Conservation (phyloP, 2,797 vertebrate genomes). For the Bucorvus abyssinicus region DNA sequence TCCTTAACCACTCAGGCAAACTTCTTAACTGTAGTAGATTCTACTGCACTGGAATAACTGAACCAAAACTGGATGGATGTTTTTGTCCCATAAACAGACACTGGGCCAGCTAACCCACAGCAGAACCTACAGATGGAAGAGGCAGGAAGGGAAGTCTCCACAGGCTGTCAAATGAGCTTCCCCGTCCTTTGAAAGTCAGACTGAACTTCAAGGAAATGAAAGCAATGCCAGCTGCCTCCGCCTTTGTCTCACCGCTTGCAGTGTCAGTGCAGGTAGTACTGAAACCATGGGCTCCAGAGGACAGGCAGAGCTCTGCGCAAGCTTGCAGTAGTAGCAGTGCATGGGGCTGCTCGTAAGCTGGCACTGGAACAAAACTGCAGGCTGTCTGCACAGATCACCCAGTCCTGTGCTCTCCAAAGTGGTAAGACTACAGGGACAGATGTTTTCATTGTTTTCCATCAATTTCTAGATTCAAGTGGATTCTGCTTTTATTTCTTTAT, state of each 20-base stretch:
- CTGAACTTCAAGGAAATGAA: background rate
- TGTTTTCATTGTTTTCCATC: background rate
- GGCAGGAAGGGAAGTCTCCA: background rate
- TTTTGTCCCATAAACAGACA: background rate
- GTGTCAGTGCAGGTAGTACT: fast-evolving
- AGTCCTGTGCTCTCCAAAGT: background rate
- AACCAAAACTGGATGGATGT: background rate
- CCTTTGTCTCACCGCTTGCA: background rate
- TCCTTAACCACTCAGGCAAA: background rate
- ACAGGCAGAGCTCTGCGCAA: background rate
- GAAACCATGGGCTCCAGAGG: background rate
- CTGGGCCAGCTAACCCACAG: background rate
- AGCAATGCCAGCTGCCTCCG: background rate
- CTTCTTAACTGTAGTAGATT: background rate
- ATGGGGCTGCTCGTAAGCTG: background rate
- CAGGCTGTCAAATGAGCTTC: background rate
- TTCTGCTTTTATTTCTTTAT: background rate
- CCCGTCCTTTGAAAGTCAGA: background rate
- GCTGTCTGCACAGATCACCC: background rate
- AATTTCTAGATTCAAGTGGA: background rate
- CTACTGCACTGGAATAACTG: background rate
- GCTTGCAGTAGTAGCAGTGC: background rate
- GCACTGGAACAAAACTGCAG: background rate
- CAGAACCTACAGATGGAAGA: background rate
- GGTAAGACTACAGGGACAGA: background rate